Base-by-base conservation (phyloP, 1,140 invertebrate species). In the Lordiphosa collinella region DNA sequence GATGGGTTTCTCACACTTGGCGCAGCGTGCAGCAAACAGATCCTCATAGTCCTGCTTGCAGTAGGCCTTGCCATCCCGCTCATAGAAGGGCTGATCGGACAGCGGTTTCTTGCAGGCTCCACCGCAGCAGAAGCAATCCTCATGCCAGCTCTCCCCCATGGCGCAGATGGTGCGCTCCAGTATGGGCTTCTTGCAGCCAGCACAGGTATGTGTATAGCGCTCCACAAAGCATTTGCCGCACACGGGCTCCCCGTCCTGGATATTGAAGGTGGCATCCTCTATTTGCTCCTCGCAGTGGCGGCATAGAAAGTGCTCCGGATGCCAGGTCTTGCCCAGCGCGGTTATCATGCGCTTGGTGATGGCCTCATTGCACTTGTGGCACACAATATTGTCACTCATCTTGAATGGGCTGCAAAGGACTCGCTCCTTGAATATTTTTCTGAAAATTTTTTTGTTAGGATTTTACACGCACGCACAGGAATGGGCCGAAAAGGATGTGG, bases 291-390 rank as follows among this genome's bases (percentile, higher is more conserved):
- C 90, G 86, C 94, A 95, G 60, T 92, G 90, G 0, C 41, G 94
- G 91, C 98, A 99, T 4, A 94, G 95, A 90, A 99, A 99, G 89
- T 99, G 98, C 90, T 99, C 98, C 8, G 98, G 97, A 90, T 99
- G 98, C 97, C 97, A 99, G 1, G 97, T 98, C 90, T 97, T 96
- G n/a, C 98, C 98, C 58, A 99, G 88, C 1, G 98, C 98, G 10
- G 97, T 98, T 43, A 88, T 57, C 41, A 87, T 70, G 4, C 78
- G 74, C 47, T 86, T 78, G 12, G 72, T 78, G 37, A 88, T 88
- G 11, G 64, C 49, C 56, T 79, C 70, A n/a, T 88, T 86, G 71
- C 87, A 88, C 38, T 87, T 85, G 62, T 82, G 64, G 51, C 87
- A 88, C 12, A 86, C 54, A 38, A 65, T 52, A 5, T 60, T 43